These are phyloP conservation scores for Phortica variegata DNA, from an alignment of 1,140 invertebrate genomes.

Conservation along the genomic window DNA sequence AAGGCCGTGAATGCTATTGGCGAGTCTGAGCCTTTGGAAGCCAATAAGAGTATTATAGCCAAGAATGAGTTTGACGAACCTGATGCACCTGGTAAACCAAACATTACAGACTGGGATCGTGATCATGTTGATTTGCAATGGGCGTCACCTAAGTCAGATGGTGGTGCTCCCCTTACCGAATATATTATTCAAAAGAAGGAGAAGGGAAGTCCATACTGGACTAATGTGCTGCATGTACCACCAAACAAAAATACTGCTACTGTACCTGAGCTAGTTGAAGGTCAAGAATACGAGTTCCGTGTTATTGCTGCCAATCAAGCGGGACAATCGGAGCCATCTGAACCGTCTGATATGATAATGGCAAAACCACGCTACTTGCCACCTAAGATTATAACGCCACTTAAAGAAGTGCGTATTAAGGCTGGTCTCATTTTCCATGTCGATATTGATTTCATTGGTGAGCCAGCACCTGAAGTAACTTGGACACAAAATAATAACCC, in stretches of 20 bases:
- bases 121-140: slow-evolving; percentile 90
- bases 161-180: slow-evolving; percentile 87
- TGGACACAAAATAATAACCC: slow-evolving; percentile 75
- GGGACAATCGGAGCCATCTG: slow-evolving; percentile 92
- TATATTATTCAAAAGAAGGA: slow-evolving; percentile 96
- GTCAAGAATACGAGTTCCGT: slow-evolving; percentile 95
- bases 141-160: slow-evolving; percentile 82
- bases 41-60: slow-evolving; percentile 83
- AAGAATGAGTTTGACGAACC: slow-evolving; percentile 96
- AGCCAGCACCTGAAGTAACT: slow-evolving; percentile 76
- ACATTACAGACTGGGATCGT: slow-evolving; percentile 88
- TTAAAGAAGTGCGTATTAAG: slow-evolving; percentile 85
- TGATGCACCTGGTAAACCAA: slow-evolving; percentile 84
- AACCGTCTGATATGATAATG: slow-evolving; percentile 85
- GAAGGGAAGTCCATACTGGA: slow-evolving; percentile 91
- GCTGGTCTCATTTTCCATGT: slow-evolving; percentile 90
- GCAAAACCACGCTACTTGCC: slow-evolving; percentile 84
- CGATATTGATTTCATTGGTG: slow-evolving; percentile 90
- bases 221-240: slow-evolving; percentile 84
- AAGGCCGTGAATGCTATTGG: slow-evolving; percentile 95
- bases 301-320: slow-evolving; percentile 94
- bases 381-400: slow-evolving; percentile 88
- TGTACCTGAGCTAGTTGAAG: slow-evolving; percentile 86
- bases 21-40: slow-evolving; percentile 87
- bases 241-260: slow-evolving; percentile 74